A percentile compares a stretch with the other conserved stretches of the same genome.
Evolutionary conservation across 2,113 vertebrate species (phyloP).

Genomic region (Bettongia penicillata): DNA sequence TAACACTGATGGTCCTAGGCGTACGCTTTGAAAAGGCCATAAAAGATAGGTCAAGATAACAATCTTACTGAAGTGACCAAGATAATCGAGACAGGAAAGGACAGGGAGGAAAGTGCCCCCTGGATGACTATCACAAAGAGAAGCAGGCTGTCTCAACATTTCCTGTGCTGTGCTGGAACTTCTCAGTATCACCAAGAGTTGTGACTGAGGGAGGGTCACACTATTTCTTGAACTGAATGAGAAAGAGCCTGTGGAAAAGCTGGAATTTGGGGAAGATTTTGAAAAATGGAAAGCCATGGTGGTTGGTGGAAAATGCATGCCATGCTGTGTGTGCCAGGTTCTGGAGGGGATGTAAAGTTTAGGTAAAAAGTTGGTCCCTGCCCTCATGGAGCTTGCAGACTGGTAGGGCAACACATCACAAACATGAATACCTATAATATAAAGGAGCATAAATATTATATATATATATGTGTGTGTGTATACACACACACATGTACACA

Average conservation of each 20-base stretch:
- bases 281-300: not conserved
- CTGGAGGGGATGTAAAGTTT: not conserved
- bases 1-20: rapidly evolving
- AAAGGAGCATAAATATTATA: not conserved
- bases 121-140: not conserved
- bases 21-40: too few species aligned
- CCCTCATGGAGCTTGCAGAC: not conserved
- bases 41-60: too few species aligned
- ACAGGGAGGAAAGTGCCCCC: not conserved
- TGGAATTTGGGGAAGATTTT: not conserved
- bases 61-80: not conserved
- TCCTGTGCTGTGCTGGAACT: not conserved
- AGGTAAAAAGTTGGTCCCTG: not conserved
- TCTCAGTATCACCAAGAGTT: not conserved
- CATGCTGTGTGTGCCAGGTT: not conserved
- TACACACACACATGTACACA: too few species aligned
- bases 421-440: not conserved
- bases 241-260: not conserved
- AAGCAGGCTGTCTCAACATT: not conserved
- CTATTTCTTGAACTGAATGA: not conserved
- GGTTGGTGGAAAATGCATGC: too few species aligned
- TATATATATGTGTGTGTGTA: too few species aligned
- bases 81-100: not conserved
- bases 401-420: not conserved
- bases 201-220: not conserved